Base-by-base conservation (phyloP, 2,797 vertebrate species). In the Champsocephalus gunnari region DNA sequence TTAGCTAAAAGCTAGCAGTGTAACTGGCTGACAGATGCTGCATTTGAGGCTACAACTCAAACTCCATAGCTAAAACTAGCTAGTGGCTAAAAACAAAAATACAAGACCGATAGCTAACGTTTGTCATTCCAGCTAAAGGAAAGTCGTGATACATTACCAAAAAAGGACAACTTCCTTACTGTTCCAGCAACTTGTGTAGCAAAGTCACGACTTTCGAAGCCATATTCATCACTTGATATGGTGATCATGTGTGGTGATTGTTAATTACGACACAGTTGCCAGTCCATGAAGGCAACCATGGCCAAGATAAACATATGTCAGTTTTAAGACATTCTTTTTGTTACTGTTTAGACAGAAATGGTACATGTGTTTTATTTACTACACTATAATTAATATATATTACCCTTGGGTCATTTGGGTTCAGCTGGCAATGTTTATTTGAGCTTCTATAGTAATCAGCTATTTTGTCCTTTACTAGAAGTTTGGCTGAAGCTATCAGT, bases 241-340 rank as follows among this genome's bases (percentile, higher is more conserved):
- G 8, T n/a, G 45, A 43, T 66, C 12, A 4, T 41, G 12, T 62
- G 2, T 0, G 0, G 16, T 12, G 0, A 0, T 0, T 55, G 0
- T 1, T 43, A 66, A 62, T 84, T 88, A 75, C 89, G 72, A 89
- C 85, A 57, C 54, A 1, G 12, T 55, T 8, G 5, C 5, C 0
- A 8, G 79, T 53, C 66, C 61, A 0, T 88, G 88, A 92, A 91
- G 44, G 84, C 79, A 85, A 10, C 83, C 6, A 0, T 11, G 34
- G 14, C 11, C 19, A 68, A 28, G 34, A 38, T 38, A n/a, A 50
- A 19, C 48, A 49, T 17, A 45, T 12, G 47, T 51, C 12, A 10
- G 48, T 32, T 32, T 59, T 8, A 57, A 38, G n/a, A 11, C 0
- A 12, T 38, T 62, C 21, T 34, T 38, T 28, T 2, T 13, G 7